A percentile compares a stretch with the other conserved stretches of the same genome.
These are phyloP conservation scores for Barbus barbus DNA, from an alignment of 2,113 vertebrate species.

Conservation along the genomic window DNA sequence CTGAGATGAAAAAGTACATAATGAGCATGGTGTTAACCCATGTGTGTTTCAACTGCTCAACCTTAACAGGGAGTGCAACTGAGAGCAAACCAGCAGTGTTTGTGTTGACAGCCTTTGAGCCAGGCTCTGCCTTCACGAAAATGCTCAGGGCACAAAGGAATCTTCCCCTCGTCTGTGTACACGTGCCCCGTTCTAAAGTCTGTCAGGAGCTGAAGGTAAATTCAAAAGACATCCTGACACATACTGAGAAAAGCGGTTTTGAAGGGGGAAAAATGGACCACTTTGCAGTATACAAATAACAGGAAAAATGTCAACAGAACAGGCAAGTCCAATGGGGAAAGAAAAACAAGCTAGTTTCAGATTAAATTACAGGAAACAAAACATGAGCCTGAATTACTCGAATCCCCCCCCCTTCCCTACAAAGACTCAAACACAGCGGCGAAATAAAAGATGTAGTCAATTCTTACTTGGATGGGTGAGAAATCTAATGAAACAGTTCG, in stretches of 20 bases:
- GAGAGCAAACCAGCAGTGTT: conserved; percentile 59
- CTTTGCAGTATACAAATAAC: conserved; percentile 77
- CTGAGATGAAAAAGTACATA: conserved; percentile 65
- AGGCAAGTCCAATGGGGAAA: conserved; percentile 74
- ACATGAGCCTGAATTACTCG: conserved; percentile 66
- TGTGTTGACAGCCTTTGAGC: conserved; percentile 78
- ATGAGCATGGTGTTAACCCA: conserved; percentile 59
- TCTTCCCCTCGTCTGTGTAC: conserved; percentile 68
- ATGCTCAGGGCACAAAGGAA: conserved; percentile 77
- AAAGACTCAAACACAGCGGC: not conserved
- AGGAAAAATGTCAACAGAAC: conserved; percentile 73
- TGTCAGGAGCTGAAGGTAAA: conserved; percentile 79
- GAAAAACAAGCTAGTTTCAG: conserved; percentile 73
- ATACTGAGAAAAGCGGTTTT: conserved; percentile 73
- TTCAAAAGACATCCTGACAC: conserved; percentile 79
- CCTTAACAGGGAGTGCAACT: conserved; percentile 67
- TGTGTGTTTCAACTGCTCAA: conserved; percentile 62
- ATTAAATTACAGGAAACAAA: conserved; percentile 73
- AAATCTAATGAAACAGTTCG: conserved; percentile 27
- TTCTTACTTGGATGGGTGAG: not conserved
- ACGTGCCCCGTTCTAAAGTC: conserved; percentile 67
- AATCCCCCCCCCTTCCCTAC: conserved; percentile 50
- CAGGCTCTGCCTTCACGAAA: conserved; percentile 73
- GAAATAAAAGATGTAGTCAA: conserved; percentile 37
- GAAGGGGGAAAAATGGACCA: conserved; percentile 78